Conservation (phyloP, 2,113 vertebrate genomes). For the Myotis brandtii region DNA sequence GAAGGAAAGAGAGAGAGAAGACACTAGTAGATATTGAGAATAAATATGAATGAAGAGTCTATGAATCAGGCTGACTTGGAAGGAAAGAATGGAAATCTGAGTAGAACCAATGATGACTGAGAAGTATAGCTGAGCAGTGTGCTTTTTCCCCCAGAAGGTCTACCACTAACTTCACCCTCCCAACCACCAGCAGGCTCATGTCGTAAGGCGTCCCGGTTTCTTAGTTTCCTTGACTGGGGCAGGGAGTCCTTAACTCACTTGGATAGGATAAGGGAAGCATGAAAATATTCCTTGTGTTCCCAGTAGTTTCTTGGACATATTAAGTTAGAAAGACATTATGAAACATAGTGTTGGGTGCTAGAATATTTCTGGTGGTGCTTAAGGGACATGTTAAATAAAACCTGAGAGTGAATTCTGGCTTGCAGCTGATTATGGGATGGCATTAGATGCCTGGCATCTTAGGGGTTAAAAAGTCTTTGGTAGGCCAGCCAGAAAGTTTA, state of each 20-base stretch:
- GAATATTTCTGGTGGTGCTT: background rate
- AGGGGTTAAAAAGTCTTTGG: slow-evolving; percentile 39
- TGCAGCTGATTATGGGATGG: background rate
- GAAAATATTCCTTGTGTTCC: background rate
- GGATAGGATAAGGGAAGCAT: background rate
- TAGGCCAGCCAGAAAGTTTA: slow-evolving; percentile 8
- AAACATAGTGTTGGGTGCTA: background rate
- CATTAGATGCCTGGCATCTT: background rate
- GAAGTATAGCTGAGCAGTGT: background rate
- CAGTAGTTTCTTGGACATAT: background rate
- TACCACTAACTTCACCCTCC: background rate
- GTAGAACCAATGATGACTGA: background rate
- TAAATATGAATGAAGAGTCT: background rate
- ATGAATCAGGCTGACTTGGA: background rate
- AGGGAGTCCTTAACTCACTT: background rate
- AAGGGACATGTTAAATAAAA: background rate
- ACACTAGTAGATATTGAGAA: background rate
- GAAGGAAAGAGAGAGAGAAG: background rate
- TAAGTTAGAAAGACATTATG: background rate
- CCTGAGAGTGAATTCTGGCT: background rate
- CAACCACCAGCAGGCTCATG: background rate
- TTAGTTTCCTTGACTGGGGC: background rate
- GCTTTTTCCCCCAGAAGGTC: background rate
- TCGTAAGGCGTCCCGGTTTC: background rate
- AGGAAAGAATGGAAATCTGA: background rate